Percentiles rank a stretch among this genome's conserved stretches.
phyloP scores from a whole-genome alignment of 2,888 invertebrate species.

The Corbicula japonica region DNA sequence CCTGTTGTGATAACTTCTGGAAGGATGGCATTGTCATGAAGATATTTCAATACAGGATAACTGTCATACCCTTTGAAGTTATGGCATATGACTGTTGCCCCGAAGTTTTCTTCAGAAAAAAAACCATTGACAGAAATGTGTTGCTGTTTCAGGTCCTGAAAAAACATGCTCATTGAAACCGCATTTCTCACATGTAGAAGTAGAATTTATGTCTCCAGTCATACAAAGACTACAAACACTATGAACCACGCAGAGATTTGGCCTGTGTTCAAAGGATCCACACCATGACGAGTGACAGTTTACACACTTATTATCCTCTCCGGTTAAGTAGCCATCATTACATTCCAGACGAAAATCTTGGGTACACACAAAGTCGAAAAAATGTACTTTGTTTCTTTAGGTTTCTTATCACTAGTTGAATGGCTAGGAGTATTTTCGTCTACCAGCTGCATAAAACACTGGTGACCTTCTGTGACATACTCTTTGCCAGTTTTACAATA shows the following conservation, averaged over 20 bases:
- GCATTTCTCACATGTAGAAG: constrained; percentile 34
- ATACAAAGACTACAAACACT: constrained; percentile 50
- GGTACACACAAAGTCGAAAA: constrained; percentile 36
- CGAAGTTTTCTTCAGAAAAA: constrained; percentile 54
- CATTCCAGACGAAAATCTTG: constrained; percentile 2
- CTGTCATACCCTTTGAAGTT: constrained; percentile 55
- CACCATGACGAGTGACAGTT: constrained; percentile 39
- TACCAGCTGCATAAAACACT: constrained; percentile 16
- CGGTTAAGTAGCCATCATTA: background rate
- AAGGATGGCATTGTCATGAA: constrained; percentile 45
- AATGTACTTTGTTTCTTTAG: constrained; percentile 6
- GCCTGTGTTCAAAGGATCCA: constrained; percentile 48
- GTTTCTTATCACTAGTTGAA: background rate
- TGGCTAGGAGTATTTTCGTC: background rate
- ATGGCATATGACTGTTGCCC: constrained; percentile 56
- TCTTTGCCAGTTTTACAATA: constrained; percentile 24
- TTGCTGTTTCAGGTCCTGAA: constrained; percentile 33
- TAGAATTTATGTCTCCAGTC: constrained; percentile 13
- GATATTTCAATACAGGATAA: constrained; percentile 36
- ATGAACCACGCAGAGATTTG: constrained; percentile 58
- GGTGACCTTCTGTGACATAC: constrained; percentile 13
- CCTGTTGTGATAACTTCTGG: constrained; percentile 46
- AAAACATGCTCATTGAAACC: constrained; percentile 48
- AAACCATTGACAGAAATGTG: constrained; percentile 58
- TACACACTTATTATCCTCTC: constrained; percentile 26